Conservation (phyloP, 2,797 vertebrate genomes). For the Cyprinella venusta region DNA sequence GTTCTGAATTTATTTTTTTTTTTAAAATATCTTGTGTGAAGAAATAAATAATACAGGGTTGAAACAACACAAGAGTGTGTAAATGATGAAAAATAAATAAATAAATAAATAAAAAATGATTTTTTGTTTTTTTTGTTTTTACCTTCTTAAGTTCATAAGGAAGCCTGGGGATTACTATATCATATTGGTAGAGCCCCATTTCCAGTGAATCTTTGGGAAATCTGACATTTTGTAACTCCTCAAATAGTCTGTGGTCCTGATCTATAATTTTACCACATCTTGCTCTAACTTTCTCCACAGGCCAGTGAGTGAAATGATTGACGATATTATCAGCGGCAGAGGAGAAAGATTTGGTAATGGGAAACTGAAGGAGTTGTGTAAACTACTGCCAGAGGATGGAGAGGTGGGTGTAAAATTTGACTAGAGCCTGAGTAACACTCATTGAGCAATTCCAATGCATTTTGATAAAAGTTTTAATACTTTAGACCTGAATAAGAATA, state of each 20-base stretch:
- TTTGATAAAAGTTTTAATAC: background rate
- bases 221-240: background rate
- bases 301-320: constrained; percentile 75
- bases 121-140: background rate
- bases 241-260: background rate
- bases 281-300: constrained; percentile 62
- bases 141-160: background rate
- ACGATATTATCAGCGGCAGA: constrained; percentile 74
- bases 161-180: background rate
- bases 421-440: background rate
- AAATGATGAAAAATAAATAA: too few species aligned
- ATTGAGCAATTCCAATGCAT: background rate
- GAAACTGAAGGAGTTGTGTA: constrained; percentile 79
- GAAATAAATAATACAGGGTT: background rate
- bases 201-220: background rate
- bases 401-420: constrained; percentile 75
- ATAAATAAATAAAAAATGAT: too few species aligned
- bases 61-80: background rate
- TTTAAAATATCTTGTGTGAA: background rate
- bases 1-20: background rate
- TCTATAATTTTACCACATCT: background rate
- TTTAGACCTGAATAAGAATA: background rate
- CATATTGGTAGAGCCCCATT: background rate
- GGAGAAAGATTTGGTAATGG: constrained; percentile 73
- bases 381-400: constrained; percentile 79